Conservation (phyloP, 2,113 vertebrate genomes). For the Callocephalon fimbriatum region DNA sequence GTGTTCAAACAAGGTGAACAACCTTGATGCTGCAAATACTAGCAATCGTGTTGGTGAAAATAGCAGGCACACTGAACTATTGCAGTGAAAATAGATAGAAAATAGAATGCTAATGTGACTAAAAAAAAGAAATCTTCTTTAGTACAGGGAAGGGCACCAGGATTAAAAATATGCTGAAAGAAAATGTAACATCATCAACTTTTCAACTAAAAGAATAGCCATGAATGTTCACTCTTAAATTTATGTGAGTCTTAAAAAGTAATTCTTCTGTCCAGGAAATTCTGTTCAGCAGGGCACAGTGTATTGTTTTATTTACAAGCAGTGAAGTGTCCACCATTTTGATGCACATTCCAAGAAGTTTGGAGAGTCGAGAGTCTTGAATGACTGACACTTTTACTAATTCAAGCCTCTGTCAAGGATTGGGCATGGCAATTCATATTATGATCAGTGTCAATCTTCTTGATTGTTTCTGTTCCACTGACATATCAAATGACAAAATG, state of each 20-base stretch:
- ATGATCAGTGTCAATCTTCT: conserved; percentile 68
- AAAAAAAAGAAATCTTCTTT: not conserved
- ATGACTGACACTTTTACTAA: conserved; percentile 34
- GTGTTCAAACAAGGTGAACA: not conserved
- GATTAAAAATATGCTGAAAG: not conserved
- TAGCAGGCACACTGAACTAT: not conserved
- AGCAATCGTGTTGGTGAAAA: not conserved
- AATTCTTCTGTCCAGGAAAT: no score
- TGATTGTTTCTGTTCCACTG: conserved; percentile 70
- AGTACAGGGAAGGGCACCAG: not conserved
- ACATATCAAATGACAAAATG: conserved; percentile 66
- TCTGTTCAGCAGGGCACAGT: no score
- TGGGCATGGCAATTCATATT: conserved; percentile 62
- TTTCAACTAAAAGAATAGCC: no score
- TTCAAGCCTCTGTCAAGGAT: conserved; percentile 43
- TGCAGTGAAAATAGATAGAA: not conserved
- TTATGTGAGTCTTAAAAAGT: no score
- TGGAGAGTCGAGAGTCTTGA: not conserved
- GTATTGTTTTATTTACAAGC: no score
- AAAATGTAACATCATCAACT: not conserved
- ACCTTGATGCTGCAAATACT: not conserved
- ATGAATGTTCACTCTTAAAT: no score
- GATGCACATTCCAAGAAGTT: not conserved
- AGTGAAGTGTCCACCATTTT: no score
- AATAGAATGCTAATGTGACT: not conserved